Base-by-base conservation (phyloP, 2,113 vertebrate species). In the Gobio gobio region DNA sequence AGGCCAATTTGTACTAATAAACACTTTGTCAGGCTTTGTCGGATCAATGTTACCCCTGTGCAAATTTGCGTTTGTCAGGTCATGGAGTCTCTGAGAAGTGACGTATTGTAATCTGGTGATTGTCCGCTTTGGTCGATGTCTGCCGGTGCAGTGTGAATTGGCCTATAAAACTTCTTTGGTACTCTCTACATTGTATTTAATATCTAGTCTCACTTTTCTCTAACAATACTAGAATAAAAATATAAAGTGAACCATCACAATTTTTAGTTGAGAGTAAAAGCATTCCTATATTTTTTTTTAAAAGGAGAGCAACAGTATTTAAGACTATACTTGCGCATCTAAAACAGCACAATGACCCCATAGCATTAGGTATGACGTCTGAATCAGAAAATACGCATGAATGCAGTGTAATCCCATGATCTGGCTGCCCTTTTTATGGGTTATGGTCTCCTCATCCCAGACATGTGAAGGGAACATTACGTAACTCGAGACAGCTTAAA, bases 331-430 rank as follows among this genome's bases (percentile, higher is more conserved):
- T 56, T 68, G 49, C 33, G 7, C 22, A 29, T 81, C n/a, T 66
- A 66, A 29, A 49, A 49, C 24, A 26, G 76, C 14, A 26, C 18
- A 45, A 68, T 49, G 51, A 56, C 20, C 14, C 40, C 24, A 12
- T 63, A 74, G 66, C 51, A 61, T 8, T 83, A 10, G 59, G 16
- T 29, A 33, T 76, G 73, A 13, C 12, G 24, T 78, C 26, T 54
- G 76, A 8, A 66, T 51, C 49, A 18, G 13, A 68, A 79, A 79
- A 45, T 63, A 78, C 76, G 68, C 70, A 66, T 45, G 58, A 86
- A 78, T 75, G 70, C 86, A 74, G 43, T 83, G 70, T 91, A 89
- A 92, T 90, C 87, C 86, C 70, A 76, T 90, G 82, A 89, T 88
- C 87, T 90, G 70, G 40, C 33, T 47, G 80, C 43, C 61, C 87